Evolutionary conservation across 1,140 invertebrate genomes (phyloP), one percentile per base, ranked within the genome.

Genomic region (Maconellicoccus hirsutus): DNA sequence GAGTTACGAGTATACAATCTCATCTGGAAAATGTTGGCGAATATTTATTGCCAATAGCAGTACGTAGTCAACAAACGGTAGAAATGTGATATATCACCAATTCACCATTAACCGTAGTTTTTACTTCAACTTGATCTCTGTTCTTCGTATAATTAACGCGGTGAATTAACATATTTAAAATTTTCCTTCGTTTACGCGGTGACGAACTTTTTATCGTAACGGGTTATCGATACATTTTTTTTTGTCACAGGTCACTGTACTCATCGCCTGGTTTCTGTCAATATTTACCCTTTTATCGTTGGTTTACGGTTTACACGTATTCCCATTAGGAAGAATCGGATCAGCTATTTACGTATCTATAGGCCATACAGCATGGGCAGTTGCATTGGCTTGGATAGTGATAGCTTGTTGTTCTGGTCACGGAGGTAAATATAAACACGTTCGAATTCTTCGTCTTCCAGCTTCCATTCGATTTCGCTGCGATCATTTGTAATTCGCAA

Each of bases 381-480:
- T 88, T 0, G 85, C 86, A 0, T 78, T 93, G 1, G 85, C 87
- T 1, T 94, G 92, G 88, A 87, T 94, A 38, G 86, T 91, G 7
- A 80, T 93, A 21, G 89, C 90, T 23, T 93, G 91, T 76, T 86
- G 86, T 75, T 86, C 85, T 73, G 89, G 89, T 1, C 84, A 89
- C 74, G 89, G 89, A 59, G 87, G 87, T 59, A 77, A 70, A 16
- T 52, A 8, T 16, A 52, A 8, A 52, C 10, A 52, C n/a, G n/a
- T n/a, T n/a, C n/a, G 42, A 52, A 52, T 4, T 33, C 12, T 33
- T 33, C 29, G 73, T 73, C 63, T 10, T 8, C 29, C 22, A 39
- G 29, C 39, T 14, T 27, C 29, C 70, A 23, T 14, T 14, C 71
- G 70, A 70, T 72, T 7, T 25, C 19, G 14, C 29, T 26, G 4